Base-by-base conservation (phyloP, 2,888 invertebrate genomes). In the Petrophora chlorosata region DNA sequence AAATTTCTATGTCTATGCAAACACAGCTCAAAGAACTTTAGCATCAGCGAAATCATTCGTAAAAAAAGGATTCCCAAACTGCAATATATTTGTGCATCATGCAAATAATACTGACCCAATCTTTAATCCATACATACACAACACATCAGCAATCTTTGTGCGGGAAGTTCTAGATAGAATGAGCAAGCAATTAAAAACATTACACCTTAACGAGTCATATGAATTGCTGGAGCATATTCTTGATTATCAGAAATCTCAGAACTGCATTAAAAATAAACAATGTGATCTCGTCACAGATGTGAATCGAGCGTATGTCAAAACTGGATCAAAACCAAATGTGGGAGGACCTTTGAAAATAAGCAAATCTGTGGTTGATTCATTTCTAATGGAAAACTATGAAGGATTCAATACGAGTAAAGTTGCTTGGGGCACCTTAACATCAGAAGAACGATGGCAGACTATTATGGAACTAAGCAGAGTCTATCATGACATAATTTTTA, bases 331-430 rank as follows among this genome's bases (percentile, higher is more conserved):
- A 56, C 86, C 88, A 0, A 70, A 70, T 43, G 23, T 87, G 2
- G 60, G 57, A 8, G 89, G 89, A 0, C 87, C 87, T 0, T 59
- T 90, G n/a, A 85, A 86, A 62, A 71, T 85, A 3, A 68, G 78
- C 3, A 87, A 87, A 40, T 79, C 79, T 0, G 85, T 71, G 0
- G 67, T 83, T 0, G 88, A 90, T 61, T 79, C 85, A 0, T 88
- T 90, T 55, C 59, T 83, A 3, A 89, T 88, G 88, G 76, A 83
- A 34, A 80, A 82, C 50, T 89, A 86, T 58, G 75, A 85, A 64
- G 88, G 85, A 0, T 73, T 86, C n/a, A 55, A 76, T 0, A 16
- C 47, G 0, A 44, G 67, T 0, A 49, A 81, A n/a, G 82, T 88
- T 3, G 89, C 85, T 1, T 90, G 89, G 89, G 88, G 86, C 1